Percentiles rank a stretch among this genome's conserved stretches.
These are phyloP conservation scores for Meiosimyza platycephala DNA, from an alignment of 2,888 invertebrate species.

Conservation along the genomic window DNA sequence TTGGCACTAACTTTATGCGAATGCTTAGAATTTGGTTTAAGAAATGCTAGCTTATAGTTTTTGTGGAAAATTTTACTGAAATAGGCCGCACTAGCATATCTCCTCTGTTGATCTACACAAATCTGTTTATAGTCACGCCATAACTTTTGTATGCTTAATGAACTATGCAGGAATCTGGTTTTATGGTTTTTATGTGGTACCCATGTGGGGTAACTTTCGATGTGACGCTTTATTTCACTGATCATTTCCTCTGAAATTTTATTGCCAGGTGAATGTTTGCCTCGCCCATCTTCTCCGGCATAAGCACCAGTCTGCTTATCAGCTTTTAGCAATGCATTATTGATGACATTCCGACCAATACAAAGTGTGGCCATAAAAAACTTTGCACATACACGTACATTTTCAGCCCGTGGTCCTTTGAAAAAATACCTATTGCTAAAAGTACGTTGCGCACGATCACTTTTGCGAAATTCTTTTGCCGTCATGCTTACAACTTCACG, in stretches of 20 bases:
- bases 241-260: conserved; percentile 43
- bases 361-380: conserved; percentile 46
- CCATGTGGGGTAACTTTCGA: conserved; percentile 49
- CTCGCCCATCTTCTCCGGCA: conserved; percentile 44
- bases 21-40: conserved; percentile 38
- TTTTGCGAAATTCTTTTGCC: conserved; percentile 44
- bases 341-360: conserved; percentile 42
- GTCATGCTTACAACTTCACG: conserved; percentile 43
- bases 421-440: conserved; percentile 44
- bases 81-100: conserved; percentile 37
- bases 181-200: conserved; percentile 46
- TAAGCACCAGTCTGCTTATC: conserved; percentile 48
- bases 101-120: conserved; percentile 35
- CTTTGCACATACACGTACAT: conserved; percentile 45
- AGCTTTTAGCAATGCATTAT: conserved; percentile 44
- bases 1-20: conserved; percentile 38
- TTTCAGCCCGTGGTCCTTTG: conserved; percentile 44
- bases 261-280: conserved; percentile 38
- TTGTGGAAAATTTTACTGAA: conserved; percentile 46
- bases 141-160: conserved; percentile 46
- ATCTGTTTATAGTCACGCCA: conserved; percentile 44
- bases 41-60: conserved; percentile 44
- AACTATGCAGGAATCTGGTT: conserved; percentile 45
- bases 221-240: conserved; percentile 42
- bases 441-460: conserved; percentile 44